Evolutionary conservation across 2,888 invertebrate genomes (phyloP).

Genomic region (Sylvicola fuscatus): DNA sequence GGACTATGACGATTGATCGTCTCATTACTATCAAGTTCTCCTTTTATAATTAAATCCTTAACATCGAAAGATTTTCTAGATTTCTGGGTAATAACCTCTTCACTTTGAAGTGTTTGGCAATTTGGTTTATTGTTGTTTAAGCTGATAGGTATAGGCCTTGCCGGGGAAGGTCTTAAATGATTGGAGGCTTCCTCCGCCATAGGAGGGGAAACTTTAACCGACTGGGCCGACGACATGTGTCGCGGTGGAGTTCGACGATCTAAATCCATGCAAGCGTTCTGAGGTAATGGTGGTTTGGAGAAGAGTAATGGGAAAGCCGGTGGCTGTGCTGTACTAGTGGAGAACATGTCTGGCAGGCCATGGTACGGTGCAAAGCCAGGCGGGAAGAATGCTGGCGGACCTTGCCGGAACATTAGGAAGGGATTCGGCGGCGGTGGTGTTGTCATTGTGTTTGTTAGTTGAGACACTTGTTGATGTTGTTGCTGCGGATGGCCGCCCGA

Average conservation of each 20-base stretch:
- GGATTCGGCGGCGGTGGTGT: slow-evolving; percentile 35
- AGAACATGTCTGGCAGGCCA: slow-evolving; percentile 32
- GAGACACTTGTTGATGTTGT: slow-evolving; percentile 12
- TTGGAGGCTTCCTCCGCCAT: slow-evolving; percentile 42
- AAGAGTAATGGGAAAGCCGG: slow-evolving; percentile 35
- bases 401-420: slow-evolving; percentile 46
- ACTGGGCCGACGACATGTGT: slow-evolving; percentile 1
- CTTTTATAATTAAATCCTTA: not conserved
- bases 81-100: slow-evolving; percentile 1
- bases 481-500: slow-evolving; percentile 4
- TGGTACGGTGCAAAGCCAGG: slow-evolving; percentile 39
- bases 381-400: slow-evolving; percentile 42
- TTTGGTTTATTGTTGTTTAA: slow-evolving; percentile 2
- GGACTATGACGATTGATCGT: not conserved
- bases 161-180: slow-evolving; percentile 42
- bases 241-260: slow-evolving; percentile 8
- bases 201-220: slow-evolving; percentile 40
- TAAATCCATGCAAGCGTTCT: slow-evolving; percentile 9
- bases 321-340: slow-evolving; percentile 27
- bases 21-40: not conserved
- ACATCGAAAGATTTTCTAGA: not conserved
- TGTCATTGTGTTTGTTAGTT: slow-evolving; percentile 21
- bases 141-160: slow-evolving; percentile 26
- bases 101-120: slow-evolving; percentile 1
- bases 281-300: slow-evolving; percentile 27